Conservation (phyloP, 37 sponge, comb jelly and placozoan genomes). For the Chondrilla cf. caribensis region DNA sequence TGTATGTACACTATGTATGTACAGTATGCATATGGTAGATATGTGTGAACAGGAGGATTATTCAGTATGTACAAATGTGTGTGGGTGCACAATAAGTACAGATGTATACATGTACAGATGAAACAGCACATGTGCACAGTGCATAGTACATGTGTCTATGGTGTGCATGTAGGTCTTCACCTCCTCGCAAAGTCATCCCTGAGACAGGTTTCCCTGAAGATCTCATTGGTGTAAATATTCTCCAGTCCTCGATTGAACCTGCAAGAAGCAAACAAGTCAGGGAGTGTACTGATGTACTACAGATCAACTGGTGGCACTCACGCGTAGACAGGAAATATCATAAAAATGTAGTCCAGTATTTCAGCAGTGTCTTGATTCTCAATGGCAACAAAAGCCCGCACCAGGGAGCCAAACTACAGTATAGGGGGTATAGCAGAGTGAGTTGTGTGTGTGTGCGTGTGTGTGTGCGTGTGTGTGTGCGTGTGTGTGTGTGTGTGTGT, state of each 20-base stretch:
- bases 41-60: no score
- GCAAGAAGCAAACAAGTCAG: background rate
- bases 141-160: no score
- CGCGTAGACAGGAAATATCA: conserved; percentile 60
- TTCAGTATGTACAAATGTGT: no score
- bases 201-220: conserved; percentile 18
- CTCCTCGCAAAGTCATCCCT: background rate
- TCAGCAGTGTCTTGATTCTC: background rate
- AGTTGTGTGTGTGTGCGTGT: no score
- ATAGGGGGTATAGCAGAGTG: no score
- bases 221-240: conserved; percentile 61
- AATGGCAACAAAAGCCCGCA: conserved; percentile 4
- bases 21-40: background rate
- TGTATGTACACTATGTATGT: background rate
- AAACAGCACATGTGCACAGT: no score
- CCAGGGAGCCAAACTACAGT: no score
- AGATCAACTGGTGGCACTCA: no score
- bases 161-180: conserved; percentile 13
- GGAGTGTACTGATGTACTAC: no score
- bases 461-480: no score
- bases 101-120: background rate
- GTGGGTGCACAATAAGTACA: background rate
- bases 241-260: conserved; percentile 45
- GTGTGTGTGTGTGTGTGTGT: no score
- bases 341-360: conserved; percentile 53